These are phyloP conservation scores for Lota lota DNA, from an alignment of 2,113 vertebrate genomes.

Conservation along the genomic window DNA sequence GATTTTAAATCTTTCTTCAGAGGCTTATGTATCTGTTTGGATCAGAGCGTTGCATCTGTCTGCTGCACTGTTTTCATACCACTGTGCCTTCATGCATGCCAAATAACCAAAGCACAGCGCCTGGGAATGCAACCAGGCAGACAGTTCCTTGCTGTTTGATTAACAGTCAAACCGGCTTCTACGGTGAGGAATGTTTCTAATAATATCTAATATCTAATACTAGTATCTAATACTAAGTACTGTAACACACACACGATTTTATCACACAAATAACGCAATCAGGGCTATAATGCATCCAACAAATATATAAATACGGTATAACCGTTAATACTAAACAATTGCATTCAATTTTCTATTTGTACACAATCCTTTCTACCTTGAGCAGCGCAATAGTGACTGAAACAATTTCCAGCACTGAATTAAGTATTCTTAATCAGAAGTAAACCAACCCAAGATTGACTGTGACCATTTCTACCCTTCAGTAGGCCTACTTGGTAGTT, in stretches of 20 bases:
- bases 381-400: no score
- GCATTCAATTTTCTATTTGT: not conserved
- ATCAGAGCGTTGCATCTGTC: conserved; percentile 2
- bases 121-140: conserved; percentile 5
- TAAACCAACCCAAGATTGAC: not conserved
- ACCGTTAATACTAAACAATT: not conserved
- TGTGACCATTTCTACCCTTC: not conserved
- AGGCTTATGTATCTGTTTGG: not conserved
- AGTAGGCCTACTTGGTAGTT: not conserved
- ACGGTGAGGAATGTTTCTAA: no score
- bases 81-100: conserved; percentile 3
- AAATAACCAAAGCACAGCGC: conserved; percentile 26
- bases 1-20: not conserved
- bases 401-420: no score
- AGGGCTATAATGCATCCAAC: not conserved
- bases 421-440: no score
- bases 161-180: no score
- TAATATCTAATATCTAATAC: no score
- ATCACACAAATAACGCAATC: conserved; percentile 7
- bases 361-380: no score
- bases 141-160: not conserved
- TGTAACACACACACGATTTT: not conserved
- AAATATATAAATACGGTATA: not conserved
- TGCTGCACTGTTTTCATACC: conserved; percentile 40
- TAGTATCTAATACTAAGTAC: not conserved